Base-by-base conservation (phyloP, 2,797 vertebrate genomes). In the Sebastes steindachneri region DNA sequence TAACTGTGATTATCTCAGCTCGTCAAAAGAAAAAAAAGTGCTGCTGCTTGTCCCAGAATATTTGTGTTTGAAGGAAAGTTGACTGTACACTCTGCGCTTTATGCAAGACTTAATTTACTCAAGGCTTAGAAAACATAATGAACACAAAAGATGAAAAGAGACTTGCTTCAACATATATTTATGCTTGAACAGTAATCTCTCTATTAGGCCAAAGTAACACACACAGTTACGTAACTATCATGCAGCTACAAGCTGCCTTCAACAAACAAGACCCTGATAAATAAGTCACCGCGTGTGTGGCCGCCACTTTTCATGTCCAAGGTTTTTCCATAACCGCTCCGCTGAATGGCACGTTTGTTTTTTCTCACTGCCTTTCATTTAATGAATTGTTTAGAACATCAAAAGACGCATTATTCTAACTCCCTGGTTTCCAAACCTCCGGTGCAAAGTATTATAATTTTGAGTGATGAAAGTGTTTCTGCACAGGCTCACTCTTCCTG, bases 331-430 rank as follows among this genome's bases (percentile, higher is more conserved):
- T 75, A 92, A 88, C 80, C 15, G 73, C 81, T 78, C 67, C 26
- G 31, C 11, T 82, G 80, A 88, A 89, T 75, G 86, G 66, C 79
- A 75, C 57, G 3, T 85, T 90, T 80, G 60, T 29, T 80, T 88
- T 84, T 51, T 21, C 77, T 21, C 77, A 45, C 79, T 79, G 81
- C 77, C 86, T 94, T 92, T 92, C 65, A 90, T 91, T 89, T 85
- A 92, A 80, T 88, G 89, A 83, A 79, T 92, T 89, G 85, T 93
- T 93, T 89, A 87, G 75, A 93, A 93, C 89, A 92, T 94, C 92
- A 93, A 93, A 95, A 92, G 90, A 57, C 72, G 45, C 84, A 93
- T 93, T 91, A 89, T 89, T 86, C 71, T 48, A 73, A 75, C 65
- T 45, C 89, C 74, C 82, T 81, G 73, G 81, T 82, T 89, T 86